phyloP scores from a whole-genome alignment of 1,140 invertebrate species.

The Psix sp. region DNA sequence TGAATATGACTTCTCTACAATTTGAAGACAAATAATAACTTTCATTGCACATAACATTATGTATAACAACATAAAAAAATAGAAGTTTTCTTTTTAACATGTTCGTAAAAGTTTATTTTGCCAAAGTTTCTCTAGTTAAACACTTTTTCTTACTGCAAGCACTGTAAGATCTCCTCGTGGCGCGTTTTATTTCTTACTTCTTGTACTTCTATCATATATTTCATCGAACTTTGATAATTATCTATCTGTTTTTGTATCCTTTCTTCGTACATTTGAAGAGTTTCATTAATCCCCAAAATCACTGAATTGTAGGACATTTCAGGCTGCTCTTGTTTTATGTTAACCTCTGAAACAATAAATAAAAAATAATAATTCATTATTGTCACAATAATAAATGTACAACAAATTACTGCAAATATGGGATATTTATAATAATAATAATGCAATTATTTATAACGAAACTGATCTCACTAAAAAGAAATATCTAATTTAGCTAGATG shows the following conservation, averaged over 20 bases:
- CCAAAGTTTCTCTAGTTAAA: constrained; percentile 10
- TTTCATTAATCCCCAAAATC: constrained; percentile 13
- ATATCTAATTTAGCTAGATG: too few relatives aligned
- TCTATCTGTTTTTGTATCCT: constrained; percentile 16
- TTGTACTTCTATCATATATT: constrained; percentile 20
- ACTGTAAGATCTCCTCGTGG: constrained; percentile 22
- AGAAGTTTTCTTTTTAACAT: too few relatives aligned
- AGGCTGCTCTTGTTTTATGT: constrained; percentile 17
- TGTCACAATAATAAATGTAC: not conserved
- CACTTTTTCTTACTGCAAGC: constrained; percentile 29
- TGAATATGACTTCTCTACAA: too few relatives aligned
- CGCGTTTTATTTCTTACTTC: constrained; percentile 18
- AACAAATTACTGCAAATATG: not conserved
- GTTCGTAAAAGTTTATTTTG: not conserved
- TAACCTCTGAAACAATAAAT: constrained; percentile 8
- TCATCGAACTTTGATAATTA: constrained; percentile 11
- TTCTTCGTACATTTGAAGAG: constrained; percentile 18
- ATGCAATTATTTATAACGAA: too few relatives aligned
- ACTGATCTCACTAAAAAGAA: too few relatives aligned
- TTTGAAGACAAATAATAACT: too few relatives aligned
- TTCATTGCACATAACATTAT: too few relatives aligned
- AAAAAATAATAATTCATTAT: constrained; percentile 8
- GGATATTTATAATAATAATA: not conserved
- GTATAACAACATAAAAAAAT: too few relatives aligned
- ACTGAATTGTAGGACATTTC: constrained; percentile 4